Evolutionary conservation across 1,140 invertebrate genomes (phyloP).

Genomic region (Pseudoatta argentina): DNA sequence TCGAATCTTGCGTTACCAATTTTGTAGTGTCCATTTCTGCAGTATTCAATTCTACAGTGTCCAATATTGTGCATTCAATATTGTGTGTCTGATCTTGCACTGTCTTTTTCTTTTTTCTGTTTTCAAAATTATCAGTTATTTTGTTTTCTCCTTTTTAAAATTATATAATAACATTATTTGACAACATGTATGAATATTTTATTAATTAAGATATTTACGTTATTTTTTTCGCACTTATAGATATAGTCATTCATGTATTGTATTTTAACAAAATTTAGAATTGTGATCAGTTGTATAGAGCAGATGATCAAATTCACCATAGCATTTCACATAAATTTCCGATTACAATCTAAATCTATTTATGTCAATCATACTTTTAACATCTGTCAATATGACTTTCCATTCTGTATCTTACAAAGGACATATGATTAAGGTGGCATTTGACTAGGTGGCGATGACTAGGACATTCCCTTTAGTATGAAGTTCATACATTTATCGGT

Average conservation of each 20-base stretch:
- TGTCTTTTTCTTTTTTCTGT: too few relatives aligned
- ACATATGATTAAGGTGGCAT: constrained; percentile 4
- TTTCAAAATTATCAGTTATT: neutral
- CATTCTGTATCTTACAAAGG: constrained; percentile 4
- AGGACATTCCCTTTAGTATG: neutral
- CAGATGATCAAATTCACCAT: neutral
- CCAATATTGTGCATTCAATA: too few relatives aligned
- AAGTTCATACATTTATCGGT: neutral
- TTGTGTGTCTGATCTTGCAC: too few relatives aligned
- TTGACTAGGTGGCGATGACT: neutral
- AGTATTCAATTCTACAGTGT: too few relatives aligned
- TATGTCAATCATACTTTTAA: constrained; percentile 12
- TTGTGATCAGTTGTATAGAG: neutral
- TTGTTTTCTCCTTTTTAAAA: neutral
- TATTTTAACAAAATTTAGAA: neutral
- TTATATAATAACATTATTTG: neutral
- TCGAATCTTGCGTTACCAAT: too few relatives aligned
- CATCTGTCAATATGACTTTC: constrained; percentile 15
- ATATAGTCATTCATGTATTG: neutral
- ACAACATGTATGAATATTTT: neutral
- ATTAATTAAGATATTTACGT: neutral
- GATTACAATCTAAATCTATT: neutral
- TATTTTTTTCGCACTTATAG: neutral
- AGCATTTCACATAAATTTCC: neutral
- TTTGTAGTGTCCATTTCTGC: too few relatives aligned